phyloP scores from a whole-genome alignment of 2,797 vertebrate genomes.

The Centropyge bicolor region DNA sequence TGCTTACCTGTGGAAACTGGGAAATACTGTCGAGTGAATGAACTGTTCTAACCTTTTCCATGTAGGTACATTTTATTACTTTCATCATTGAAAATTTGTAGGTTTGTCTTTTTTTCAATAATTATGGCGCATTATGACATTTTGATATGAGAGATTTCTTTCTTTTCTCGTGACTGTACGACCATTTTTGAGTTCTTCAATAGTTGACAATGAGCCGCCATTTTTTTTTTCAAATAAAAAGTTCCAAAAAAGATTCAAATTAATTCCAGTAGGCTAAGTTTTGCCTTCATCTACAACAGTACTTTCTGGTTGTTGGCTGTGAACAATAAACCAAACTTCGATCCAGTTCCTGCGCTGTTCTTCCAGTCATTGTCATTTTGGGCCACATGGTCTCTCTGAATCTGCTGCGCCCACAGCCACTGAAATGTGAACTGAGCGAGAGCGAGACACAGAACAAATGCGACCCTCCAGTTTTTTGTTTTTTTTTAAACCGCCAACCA shows the following conservation, averaged over 20 bases:
- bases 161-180: not conserved
- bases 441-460: constrained; percentile 54
- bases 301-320: not conserved
- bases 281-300: not conserved
- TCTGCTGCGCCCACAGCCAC: not conserved
- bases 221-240: not conserved
- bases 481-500: constrained; percentile 47
- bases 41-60: too few relatives aligned
- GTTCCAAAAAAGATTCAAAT: not conserved
- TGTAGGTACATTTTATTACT: not conserved
- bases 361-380: constrained; percentile 5
- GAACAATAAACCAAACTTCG: not conserved
- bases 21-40: not conserved
- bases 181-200: not conserved
- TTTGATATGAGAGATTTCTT: too few relatives aligned
- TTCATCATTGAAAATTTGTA: not conserved
- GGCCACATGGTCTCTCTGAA: constrained; percentile 6
- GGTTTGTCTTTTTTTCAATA: not conserved
- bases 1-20: not conserved
- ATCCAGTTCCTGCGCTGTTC: not conserved
- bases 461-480: constrained; percentile 56
- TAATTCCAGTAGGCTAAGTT: not conserved
- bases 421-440: constrained; percentile 31
- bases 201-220: too few relatives aligned
- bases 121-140: too few relatives aligned